phyloP scores from a whole-genome alignment of 2,797 vertebrate genomes.

The Salmo trutta region DNA sequence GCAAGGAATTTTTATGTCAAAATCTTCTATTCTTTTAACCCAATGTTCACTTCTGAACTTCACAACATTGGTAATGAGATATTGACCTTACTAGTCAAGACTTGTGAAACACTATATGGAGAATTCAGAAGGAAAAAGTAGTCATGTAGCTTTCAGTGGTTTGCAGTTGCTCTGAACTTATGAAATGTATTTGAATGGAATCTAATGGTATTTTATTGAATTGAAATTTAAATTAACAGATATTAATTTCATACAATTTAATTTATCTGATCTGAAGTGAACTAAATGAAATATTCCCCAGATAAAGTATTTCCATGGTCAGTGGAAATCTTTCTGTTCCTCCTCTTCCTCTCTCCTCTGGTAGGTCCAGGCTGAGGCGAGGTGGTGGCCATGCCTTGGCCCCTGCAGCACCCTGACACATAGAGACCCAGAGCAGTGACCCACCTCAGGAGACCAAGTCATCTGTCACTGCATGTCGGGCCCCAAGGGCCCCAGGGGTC shows the following conservation, averaged over 20 bases:
- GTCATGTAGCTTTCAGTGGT: background rate
- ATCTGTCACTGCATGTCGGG: slow-evolving; percentile 64
- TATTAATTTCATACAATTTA: background rate
- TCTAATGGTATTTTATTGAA: background rate
- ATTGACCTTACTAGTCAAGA: background rate
- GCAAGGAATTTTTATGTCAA: background rate
- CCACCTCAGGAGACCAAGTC: slow-evolving; percentile 14
- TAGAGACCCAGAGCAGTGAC: background rate
- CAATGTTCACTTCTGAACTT: background rate
- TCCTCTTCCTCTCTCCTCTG: background rate
- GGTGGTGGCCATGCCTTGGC: background rate
- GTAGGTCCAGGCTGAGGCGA: background rate
- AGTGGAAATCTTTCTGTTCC: background rate
- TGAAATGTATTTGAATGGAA: background rate
- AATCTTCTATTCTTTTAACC: background rate
- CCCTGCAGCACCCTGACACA: background rate
- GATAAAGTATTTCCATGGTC: slow-evolving; percentile 6
- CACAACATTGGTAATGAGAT: background rate
- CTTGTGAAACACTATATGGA: background rate
- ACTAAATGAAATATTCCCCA: slow-evolving; percentile 15
- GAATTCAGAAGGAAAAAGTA: background rate
- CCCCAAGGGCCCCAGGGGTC: slow-evolving; percentile 62
- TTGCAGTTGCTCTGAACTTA: background rate
- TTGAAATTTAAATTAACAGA: background rate
- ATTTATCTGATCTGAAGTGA: slow-evolving; percentile 17